phyloP scores from a whole-genome alignment of 2,113 vertebrate species.

The Hemiscyllium ocellatum region DNA sequence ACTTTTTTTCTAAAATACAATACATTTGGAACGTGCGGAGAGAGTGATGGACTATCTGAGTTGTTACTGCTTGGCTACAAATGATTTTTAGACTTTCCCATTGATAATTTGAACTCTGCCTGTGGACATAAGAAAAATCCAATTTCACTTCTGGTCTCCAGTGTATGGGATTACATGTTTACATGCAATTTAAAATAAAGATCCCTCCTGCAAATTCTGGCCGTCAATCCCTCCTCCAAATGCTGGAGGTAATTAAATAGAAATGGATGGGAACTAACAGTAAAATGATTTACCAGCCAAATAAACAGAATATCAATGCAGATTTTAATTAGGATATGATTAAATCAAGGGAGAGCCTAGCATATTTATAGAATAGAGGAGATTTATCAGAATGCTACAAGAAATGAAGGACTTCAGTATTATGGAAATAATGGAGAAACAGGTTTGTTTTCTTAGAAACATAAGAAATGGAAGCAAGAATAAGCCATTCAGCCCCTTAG shows the following conservation, averaged over 20 bases:
- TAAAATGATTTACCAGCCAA: neutral
- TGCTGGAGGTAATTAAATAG: neutral
- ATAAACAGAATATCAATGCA: neutral
- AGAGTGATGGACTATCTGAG: neutral
- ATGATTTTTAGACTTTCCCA: neutral
- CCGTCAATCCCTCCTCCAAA: no score
- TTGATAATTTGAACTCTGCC: neutral
- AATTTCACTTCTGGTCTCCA: neutral
- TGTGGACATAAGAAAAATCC: neutral
- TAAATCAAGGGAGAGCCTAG: neutral
- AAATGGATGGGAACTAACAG: neutral
- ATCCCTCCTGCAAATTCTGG: neutral
- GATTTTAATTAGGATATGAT: neutral
- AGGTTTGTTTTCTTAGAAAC: neutral
- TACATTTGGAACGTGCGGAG: neutral
- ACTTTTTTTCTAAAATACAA: neutral
- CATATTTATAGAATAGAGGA: no score
- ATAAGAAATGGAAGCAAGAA: no score
- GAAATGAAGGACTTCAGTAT: neutral
- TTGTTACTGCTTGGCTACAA: neutral
- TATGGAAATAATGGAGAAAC: neutral
- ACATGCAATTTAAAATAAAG: neutral
- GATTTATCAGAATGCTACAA: neutral
- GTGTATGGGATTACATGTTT: neutral
- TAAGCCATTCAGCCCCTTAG: no score